Base-by-base conservation (phyloP, 2,113 vertebrate genomes). In the Cricetomys ansorgei region DNA sequence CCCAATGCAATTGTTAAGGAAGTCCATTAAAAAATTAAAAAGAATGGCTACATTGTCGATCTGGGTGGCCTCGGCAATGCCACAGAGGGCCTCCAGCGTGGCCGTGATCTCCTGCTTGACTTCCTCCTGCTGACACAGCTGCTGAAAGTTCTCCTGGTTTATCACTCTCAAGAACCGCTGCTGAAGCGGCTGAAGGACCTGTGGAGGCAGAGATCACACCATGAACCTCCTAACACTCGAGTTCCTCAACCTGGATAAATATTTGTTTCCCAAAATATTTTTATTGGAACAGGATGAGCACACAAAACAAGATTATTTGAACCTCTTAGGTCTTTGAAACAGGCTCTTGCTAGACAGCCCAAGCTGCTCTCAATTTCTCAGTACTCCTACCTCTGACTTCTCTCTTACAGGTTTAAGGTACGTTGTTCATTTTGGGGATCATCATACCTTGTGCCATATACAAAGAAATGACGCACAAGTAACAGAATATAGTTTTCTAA, bases 21-120 rank as follows among this genome's bases (percentile, higher is more conserved):
- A 99, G 98, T 99, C 99, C 99, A 99, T 99, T 95, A 99, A 98
- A 94, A 99, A 99, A 97, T 99, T 99, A 98, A 99, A 99, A 94
- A 99, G 99, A 96, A 99, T 99, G 7, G 99, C 99, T 93, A 99
- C 99, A 0, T 99, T 99, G 98, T 99, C 99, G 40, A 99, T 99
- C 98, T 99, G 99, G 8, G 99, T 99, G 0, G 99, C 99, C 97
- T 99, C 99, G 0, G 99, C 99, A 88, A 99, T 99, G 98, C 99
- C 99, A 62, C 99, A 99, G 69, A 99, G 98, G 0, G 99, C 99
- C 98, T 99, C 99, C 75, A 99, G 94, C 0, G 99, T 99, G 83
- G 99, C 99, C 0, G 99, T 99, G 93, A 99, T 99, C 96, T 99
- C 99, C 97, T 99, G 99, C 91, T 99, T 99, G 93, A 99, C 99